phyloP scores from a whole-genome alignment of 2,113 vertebrate species.

The Zeus faber region DNA sequence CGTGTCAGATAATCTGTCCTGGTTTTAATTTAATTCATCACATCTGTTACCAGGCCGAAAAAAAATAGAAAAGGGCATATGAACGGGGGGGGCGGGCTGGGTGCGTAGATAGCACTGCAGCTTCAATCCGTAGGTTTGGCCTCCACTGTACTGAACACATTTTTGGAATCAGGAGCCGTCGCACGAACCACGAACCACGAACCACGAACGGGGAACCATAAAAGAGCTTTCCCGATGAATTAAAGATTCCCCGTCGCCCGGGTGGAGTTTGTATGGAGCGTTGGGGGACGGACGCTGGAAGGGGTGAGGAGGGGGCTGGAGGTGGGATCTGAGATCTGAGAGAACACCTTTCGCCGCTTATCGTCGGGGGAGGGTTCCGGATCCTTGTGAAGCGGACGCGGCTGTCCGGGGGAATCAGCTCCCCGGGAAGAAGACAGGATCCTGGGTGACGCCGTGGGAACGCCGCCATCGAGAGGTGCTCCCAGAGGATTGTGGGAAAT shows the following conservation, averaged over 20 bases:
- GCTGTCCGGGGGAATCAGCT: conserved; percentile 47
- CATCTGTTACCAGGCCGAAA: conserved; percentile 60
- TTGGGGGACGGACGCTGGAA: too few relatives aligned
- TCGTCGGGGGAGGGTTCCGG: too few relatives aligned
- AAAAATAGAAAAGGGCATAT: conserved; percentile 25
- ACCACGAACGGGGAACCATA: too few relatives aligned
- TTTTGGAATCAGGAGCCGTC: conserved; percentile 57
- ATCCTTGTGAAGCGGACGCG: conserved; percentile 45
- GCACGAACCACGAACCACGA: too few relatives aligned
- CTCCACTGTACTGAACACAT: conserved; percentile 67
- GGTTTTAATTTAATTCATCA: conserved; percentile 66
- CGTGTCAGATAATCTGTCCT: conserved; percentile 42
- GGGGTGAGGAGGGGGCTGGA: neutral
- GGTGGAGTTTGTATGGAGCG: too few relatives aligned
- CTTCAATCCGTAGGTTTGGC: conserved; percentile 69
- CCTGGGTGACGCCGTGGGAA: neutral
- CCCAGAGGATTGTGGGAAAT: conserved; percentile 49
- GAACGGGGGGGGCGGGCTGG: conserved; percentile 45
- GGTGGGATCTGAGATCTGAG: too few relatives aligned
- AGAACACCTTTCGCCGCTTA: too few relatives aligned
- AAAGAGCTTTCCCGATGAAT: too few relatives aligned
- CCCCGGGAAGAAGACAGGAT: conserved; percentile 29
- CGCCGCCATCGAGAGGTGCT: too few relatives aligned
- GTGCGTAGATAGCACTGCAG: conserved; percentile 61
- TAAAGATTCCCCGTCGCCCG: too few relatives aligned